Percentiles rank a stretch among this genome's conserved stretches.
These are phyloP conservation scores for Leptodactylus fuscus DNA, from an alignment of 2,113 vertebrate genomes.

Conservation along the genomic window DNA sequence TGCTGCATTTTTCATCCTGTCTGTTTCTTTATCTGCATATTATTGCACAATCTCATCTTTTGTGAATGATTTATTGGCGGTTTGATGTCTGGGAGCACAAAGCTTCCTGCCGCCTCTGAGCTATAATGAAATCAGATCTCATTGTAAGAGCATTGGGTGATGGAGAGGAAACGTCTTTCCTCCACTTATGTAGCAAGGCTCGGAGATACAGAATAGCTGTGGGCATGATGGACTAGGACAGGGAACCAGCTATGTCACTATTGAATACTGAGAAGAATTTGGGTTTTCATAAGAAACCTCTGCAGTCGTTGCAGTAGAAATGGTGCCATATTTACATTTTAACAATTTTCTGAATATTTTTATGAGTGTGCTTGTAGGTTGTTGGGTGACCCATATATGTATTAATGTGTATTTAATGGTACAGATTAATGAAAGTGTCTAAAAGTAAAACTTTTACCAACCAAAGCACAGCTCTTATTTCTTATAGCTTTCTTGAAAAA, in stretches of 20 bases:
- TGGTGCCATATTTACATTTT: background rate
- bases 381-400: background rate
- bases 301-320: background rate
- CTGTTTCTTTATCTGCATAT: slow-evolving; percentile 1
- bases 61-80: slow-evolving; percentile 15
- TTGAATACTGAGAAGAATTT: background rate
- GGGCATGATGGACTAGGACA: background rate
- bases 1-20: background rate
- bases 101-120: slow-evolving; percentile 29
- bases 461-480: too few species aligned
- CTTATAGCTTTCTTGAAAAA: too few species aligned
- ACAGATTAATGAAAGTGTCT: too few species aligned
- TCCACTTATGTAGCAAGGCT: background rate
- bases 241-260: background rate
- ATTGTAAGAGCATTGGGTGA: background rate
- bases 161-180: background rate
- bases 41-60: background rate
- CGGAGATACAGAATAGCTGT: background rate
- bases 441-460: too few species aligned
- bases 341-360: background rate
- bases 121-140: slow-evolving; percentile 28
- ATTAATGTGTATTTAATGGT: too few species aligned
- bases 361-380: background rate
- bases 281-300: too few species aligned
- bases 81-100: slow-evolving; percentile 4